Conservation (phyloP, 2,797 vertebrate species). For the Champsocephalus esox region DNA sequence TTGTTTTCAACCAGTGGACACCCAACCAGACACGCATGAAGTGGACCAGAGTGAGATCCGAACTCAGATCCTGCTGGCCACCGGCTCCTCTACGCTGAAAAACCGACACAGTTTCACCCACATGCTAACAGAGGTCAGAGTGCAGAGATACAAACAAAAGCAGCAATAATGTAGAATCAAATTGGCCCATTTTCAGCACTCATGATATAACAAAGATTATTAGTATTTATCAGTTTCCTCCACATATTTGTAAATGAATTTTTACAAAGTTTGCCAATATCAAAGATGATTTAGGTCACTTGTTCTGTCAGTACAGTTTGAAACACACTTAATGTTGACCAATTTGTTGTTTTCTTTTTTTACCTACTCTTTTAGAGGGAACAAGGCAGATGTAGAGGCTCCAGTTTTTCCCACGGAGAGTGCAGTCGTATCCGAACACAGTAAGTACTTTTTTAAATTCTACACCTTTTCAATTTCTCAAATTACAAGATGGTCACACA, state of each 20-base stretch:
- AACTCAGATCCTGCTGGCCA: constrained; percentile 92
- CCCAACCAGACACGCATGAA: constrained; percentile 90
- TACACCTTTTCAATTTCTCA: not conserved
- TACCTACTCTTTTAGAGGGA: constrained; percentile 84
- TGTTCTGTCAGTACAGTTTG: not conserved
- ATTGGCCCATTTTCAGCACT: not conserved
- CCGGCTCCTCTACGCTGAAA: constrained; percentile 81
- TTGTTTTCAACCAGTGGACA: constrained; percentile 82
- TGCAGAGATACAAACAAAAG: not conserved
- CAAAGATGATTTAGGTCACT: not conserved
- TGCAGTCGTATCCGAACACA: constrained; percentile 90
- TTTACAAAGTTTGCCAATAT: not conserved
- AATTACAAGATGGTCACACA: not conserved
- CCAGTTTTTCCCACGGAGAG: constrained; percentile 94
- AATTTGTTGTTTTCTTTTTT: constrained; percentile 3
- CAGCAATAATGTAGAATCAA: not conserved
- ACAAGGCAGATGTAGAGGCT: constrained; percentile 88
- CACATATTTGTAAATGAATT: not conserved
- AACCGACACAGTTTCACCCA: constrained; percentile 85
- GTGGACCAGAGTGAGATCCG: constrained; percentile 91
- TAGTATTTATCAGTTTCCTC: not conserved
- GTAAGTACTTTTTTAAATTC: constrained; percentile 79
- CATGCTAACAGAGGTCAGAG: constrained; percentile 86
- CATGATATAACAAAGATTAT: not conserved
- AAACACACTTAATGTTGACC: constrained; percentile 5